Evolutionary conservation across 2,888 invertebrate species (phyloP).

Genomic region (Drosophila leonis): DNA sequence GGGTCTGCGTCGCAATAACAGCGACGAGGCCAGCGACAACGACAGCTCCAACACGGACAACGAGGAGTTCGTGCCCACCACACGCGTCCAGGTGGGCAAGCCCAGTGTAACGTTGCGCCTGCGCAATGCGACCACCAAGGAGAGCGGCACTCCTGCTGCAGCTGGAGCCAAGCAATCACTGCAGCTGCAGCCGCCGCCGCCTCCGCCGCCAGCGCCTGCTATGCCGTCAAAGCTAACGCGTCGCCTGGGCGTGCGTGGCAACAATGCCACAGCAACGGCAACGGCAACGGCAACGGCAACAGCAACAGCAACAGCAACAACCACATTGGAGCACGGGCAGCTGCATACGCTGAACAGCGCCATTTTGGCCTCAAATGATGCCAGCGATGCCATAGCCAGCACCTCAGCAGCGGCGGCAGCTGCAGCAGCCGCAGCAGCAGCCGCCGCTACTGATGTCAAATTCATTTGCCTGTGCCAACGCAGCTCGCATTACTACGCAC

Average conservation of each 20-base stretch:
- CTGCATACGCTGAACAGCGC: slow-evolving; percentile 57
- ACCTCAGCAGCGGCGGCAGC: slow-evolving; percentile 30
- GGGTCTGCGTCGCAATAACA: slow-evolving; percentile 84
- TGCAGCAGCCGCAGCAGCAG: slow-evolving; percentile 9
- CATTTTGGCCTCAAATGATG: slow-evolving; percentile 44
- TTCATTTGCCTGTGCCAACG: slow-evolving; percentile 86
- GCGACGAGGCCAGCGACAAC: slow-evolving; percentile 79
- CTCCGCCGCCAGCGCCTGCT: slow-evolving; percentile 4
- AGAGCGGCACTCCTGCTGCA: slow-evolving; percentile 8
- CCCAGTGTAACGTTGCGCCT: slow-evolving; percentile 83
- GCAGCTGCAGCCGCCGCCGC: not conserved
- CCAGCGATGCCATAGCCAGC: slow-evolving; percentile 42
- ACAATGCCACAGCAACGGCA: slow-evolving; percentile 3
- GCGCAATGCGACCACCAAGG: slow-evolving; percentile 68
- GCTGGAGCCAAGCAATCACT: not conserved
- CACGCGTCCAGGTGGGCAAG: slow-evolving; percentile 83
- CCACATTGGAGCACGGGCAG: slow-evolving; percentile 51
- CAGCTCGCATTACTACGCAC: slow-evolving; percentile 86
- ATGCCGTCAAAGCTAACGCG: slow-evolving; percentile 38
- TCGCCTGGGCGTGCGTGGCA: slow-evolving; percentile 29
- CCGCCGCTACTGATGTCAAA: slow-evolving; percentile 5
- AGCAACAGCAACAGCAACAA: slow-evolving; percentile 4
- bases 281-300: not conserved
- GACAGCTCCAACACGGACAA: slow-evolving; percentile 84
- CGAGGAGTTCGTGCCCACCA: slow-evolving; percentile 85